Base-by-base conservation (phyloP, 2,888 invertebrate species). In the Leucophora obtusa region DNA sequence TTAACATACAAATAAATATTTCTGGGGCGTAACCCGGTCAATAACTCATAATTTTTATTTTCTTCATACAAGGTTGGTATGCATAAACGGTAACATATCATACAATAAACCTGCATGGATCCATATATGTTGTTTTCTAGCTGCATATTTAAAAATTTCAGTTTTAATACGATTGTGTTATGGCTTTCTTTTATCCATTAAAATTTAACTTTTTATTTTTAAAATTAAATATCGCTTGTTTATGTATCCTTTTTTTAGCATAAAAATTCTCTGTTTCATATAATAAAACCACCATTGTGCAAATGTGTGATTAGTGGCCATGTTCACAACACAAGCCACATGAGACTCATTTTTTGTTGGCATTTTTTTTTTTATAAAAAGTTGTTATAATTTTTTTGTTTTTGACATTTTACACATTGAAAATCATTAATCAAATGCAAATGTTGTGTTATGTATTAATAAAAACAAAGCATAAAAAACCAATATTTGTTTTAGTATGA, bases 401-500 rank as follows among this genome's bases (percentile, higher is more conserved):
- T 74, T 53, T 74, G 74, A 74, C 74, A 74, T 60, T 74, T 68
- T 47, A 74, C 74, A 54, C 60, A 74, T 74, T 74, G 59, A 53
- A 72, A 54, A 74, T 70, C 73, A 79, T 73, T 79, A 79, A 74
- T 79, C 79, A 79, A 59, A 60, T 70, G 35, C n/a, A 51, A 18
- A 51, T 15, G 24, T 72, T 78, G 62, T 21, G 47, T 43, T 59
- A 3, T 59, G 21, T 43, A 58, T 59, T 71, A 62, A 71, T 47
- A 71, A 54, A 56, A 24, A 28, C 24, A 62, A 62, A 54, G 14
- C 17, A 15, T 15, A 43, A 43, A 8, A 59, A 38, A 21, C 43
- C 11, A 43, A n/a, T 47, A 6, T 38, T 47, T n/a, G 38, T 38
- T 2, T n/a, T 11, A 38, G 14, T 38, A 11, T 38, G 11, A 11